Evolutionary conservation across 2,888 invertebrate genomes (phyloP), one percentile per base, ranked within the genome.

Genomic region (Melanostoma scalare): DNA sequence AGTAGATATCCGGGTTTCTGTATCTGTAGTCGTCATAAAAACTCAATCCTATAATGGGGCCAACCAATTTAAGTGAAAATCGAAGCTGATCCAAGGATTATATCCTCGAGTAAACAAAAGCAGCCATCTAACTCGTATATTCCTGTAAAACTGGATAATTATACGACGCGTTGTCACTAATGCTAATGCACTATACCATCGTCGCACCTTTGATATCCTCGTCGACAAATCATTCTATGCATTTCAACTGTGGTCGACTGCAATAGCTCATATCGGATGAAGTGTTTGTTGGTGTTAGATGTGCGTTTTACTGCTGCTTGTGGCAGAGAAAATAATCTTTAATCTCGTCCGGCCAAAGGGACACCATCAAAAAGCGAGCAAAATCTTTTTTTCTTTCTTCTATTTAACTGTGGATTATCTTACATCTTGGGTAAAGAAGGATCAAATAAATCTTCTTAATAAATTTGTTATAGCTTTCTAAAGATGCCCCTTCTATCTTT

Each of bases 131-230:
- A 20, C 20, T 20, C 20, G 8, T 44, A 3, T 35, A 5, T 44
- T 38, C 6, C 44, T 30, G 52, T 9, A 6, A 31, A 50, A 4
- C 8, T 31, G 44, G 55, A 63, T 63, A 73, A 63, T 55, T 73
- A 20, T 20, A 9, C 20, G 40, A 61, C 20, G 42, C 63, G 63
- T 53, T 52, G 46, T 46, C 33, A 65, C 60, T 52, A 55, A 44
- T 77, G 71, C 65, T 72, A 60, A 77, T 72, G 60, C 33, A 55
- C 38, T 56, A 40, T 36, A 48, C 48, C 60, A 74, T 31, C 53
- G 42, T 71, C 53, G 40, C 79, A 75, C 71, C 68, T 69, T 75
- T 71, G 75, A 58, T 80, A 53, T 55, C 53, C 55, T 58, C 60
- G 36, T 20, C 10, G 38, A 44, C 53, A 65, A 69, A 75, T 75